Evolutionary conservation across 2,113 vertebrate genomes (phyloP).

Genomic region (Macrotis lagotis): DNA sequence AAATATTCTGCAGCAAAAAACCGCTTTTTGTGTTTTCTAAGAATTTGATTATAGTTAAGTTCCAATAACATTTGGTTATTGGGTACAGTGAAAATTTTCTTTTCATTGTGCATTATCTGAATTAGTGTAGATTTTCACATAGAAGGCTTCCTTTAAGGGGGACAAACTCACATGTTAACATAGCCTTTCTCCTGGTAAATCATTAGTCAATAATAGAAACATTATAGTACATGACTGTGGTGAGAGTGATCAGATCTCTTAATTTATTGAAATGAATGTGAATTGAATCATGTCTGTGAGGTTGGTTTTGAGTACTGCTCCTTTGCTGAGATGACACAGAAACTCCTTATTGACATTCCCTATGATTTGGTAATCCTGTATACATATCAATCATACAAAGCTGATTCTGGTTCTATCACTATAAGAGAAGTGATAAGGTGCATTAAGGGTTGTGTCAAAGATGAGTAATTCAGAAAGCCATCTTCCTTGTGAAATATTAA

Average conservation of each 20-base stretch:
- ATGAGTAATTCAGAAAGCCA: neutral
- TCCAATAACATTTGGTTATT: neutral
- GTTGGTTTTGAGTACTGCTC: neutral
- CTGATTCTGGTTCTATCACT: neutral
- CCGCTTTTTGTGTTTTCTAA: neutral
- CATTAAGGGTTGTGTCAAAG: neutral
- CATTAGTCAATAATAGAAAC: neutral
- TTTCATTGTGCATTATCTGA: neutral
- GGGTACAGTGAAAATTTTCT: neutral
- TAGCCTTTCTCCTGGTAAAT: neutral
- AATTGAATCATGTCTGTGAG: neutral
- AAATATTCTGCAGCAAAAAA: neutral
- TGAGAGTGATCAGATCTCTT: neutral
- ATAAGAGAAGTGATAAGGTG: neutral
- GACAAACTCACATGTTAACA: neutral
- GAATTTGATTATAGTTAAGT: neutral
- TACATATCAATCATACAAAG: neutral
- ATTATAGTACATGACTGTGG: neutral
- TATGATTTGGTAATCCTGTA: neutral
- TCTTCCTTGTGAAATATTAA: neutral
- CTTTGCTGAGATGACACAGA: neutral
- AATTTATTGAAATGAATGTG: neutral
- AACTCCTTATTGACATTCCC: neutral
- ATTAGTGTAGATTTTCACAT: neutral
- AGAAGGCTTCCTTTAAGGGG: neutral